phyloP scores from a whole-genome alignment of 2,797 vertebrate genomes.

The Propithecus perrieri region DNA sequence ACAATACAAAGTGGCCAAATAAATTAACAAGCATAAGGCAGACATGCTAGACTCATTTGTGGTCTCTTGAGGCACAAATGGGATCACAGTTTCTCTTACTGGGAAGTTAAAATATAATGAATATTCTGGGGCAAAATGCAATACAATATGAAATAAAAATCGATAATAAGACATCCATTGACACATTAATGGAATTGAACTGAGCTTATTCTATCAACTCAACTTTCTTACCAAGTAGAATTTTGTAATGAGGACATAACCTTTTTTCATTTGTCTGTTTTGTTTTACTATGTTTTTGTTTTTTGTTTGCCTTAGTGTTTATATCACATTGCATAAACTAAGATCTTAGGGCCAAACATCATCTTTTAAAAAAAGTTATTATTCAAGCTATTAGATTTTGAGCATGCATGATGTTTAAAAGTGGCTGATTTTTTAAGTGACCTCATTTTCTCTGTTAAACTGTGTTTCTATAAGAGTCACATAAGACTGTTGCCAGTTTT shows the following conservation, averaged over 20 bases:
- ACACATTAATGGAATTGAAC: slow-evolving; percentile 52
- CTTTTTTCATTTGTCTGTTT: not conserved
- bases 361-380: not conserved
- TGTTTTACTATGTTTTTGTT: not conserved
- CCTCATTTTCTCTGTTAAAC: not conserved
- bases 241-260: not conserved
- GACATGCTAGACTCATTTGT: slow-evolving; percentile 29
- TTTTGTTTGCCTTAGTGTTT: not conserved
- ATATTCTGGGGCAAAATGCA: slow-evolving; percentile 56
- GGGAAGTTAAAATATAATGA: slow-evolving; percentile 41
- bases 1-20: not conserved
- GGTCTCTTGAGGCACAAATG: not conserved
- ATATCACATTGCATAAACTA: not conserved
- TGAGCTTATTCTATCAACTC: slow-evolving; percentile 38
- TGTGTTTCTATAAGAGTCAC: not conserved
- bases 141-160: slow-evolving; percentile 64
- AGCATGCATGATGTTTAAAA: not conserved
- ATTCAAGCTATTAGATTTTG: not conserved
- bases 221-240: slow-evolving; percentile 43
- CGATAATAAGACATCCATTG: slow-evolving; percentile 9
- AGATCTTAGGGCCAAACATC: not conserved
- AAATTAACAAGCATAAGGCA: not conserved
- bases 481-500: not conserved
- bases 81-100: not conserved
- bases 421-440: not conserved